Conservation (phyloP, 2,888 invertebrate genomes). For the Plagodis pulveraria region DNA sequence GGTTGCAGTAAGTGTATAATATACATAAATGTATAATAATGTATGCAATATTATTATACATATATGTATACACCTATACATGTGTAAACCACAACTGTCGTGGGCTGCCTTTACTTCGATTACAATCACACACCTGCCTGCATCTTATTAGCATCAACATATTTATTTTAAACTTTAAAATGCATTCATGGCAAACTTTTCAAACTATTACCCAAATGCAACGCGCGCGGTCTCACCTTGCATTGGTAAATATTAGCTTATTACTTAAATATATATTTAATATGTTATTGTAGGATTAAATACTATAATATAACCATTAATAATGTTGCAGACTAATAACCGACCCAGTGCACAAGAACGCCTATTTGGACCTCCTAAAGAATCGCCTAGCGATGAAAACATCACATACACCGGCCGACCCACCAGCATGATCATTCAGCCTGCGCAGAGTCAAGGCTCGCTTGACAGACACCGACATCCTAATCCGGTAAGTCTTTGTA, state of each 20-base stretch:
- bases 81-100: constrained; percentile 4
- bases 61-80: too few species aligned
- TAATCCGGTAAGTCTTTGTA: constrained; percentile 22
- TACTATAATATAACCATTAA: neutral
- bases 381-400: constrained; percentile 64
- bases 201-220: constrained; percentile 6
- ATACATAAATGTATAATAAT: too few species aligned
- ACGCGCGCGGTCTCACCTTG: neutral
- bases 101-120: neutral
- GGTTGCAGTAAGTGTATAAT: too few species aligned
- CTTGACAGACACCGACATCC: constrained; percentile 67
- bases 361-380: constrained; percentile 84
- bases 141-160: neutral
- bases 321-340: constrained; percentile 39
- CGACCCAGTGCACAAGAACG: constrained; percentile 88
- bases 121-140: neutral
- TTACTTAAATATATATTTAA: neutral
- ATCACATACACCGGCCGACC: constrained; percentile 71
- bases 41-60: too few species aligned
- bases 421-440: constrained; percentile 72
- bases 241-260: constrained; percentile 9
- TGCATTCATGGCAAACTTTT: constrained; percentile 11
- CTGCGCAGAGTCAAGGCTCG: constrained; percentile 82
- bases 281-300: too few species aligned
- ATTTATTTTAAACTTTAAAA: constrained; percentile 8